These are phyloP conservation scores for Darwinula stevensoni DNA, from an alignment of 2,888 invertebrate species.

Conservation along the genomic window DNA sequence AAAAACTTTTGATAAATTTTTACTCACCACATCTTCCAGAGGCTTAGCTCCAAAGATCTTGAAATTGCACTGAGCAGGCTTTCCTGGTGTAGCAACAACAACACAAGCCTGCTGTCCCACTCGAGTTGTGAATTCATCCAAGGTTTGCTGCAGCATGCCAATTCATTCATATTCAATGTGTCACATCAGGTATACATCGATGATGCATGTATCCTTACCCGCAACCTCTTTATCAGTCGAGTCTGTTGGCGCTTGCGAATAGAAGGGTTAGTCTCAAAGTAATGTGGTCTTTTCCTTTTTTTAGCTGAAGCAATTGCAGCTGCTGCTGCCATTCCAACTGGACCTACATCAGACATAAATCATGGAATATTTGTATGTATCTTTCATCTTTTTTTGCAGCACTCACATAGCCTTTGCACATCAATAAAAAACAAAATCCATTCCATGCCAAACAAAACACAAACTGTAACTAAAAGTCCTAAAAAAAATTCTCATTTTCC, in stretches of 20 bases:
- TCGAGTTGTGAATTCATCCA: conserved; percentile 84
- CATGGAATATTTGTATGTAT: neutral
- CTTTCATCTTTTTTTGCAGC: too few relatives aligned
- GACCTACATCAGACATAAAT: conserved; percentile 28
- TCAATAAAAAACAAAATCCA: too few relatives aligned
- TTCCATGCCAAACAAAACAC: too few relatives aligned
- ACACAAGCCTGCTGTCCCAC: conserved; percentile 94
- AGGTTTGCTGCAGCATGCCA: conserved; percentile 57
- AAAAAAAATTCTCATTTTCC: too few relatives aligned
- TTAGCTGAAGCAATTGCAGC: conserved; percentile 87
- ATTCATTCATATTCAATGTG: too few relatives aligned
- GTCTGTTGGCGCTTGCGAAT: conserved; percentile 86
- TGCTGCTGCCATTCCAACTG: conserved; percentile 83
- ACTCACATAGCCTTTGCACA: too few relatives aligned
- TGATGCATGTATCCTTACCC: too few relatives aligned
- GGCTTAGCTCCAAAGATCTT: conserved; percentile 89
- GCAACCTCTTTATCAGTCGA: conserved; percentile 50
- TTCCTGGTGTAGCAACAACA: conserved; percentile 79
- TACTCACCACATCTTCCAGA: conserved; percentile 54
- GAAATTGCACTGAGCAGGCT: conserved; percentile 64
- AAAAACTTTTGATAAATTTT: too few relatives aligned
- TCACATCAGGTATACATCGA: too few relatives aligned
- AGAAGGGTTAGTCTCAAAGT: conserved; percentile 88
- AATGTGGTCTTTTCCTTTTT: conserved; percentile 76
- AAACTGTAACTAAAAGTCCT: too few relatives aligned